A percentile compares a stretch with the other conserved stretches of the same genome.
Conservation (phyloP, 2,888 invertebrate genomes). For the Nebria brevicollis region DNA sequence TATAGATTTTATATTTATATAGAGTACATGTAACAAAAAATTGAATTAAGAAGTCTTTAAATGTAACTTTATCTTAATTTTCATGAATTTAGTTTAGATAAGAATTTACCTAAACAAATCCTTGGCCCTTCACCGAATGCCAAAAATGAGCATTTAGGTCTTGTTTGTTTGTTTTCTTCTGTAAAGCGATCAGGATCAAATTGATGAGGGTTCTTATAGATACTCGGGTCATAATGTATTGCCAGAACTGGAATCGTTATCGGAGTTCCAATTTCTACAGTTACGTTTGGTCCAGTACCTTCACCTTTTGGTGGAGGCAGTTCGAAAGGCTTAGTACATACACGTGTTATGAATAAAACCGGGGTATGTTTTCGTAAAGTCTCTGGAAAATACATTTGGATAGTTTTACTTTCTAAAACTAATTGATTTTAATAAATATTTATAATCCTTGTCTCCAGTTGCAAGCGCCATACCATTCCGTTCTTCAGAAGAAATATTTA, state of each 20-base stretch:
- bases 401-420: not conserved
- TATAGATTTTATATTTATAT: not conserved
- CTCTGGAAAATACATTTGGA: slow-evolving; percentile 51
- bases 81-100: not conserved
- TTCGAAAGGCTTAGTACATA: slow-evolving; percentile 51
- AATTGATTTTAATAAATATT: not conserved
- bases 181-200: slow-evolving; percentile 52
- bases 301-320: slow-evolving; percentile 50
- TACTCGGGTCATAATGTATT: slow-evolving; percentile 50
- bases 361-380: slow-evolving; percentile 55
- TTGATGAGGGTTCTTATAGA: slow-evolving; percentile 49
- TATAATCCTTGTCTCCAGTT: not conserved
- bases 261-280: slow-evolving; percentile 49
- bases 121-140: slow-evolving; percentile 57
- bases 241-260: slow-evolving; percentile 49
- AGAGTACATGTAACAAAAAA: not conserved
- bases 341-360: slow-evolving; percentile 48
- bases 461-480: not conserved
- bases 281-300: slow-evolving; percentile 50
- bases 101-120: slow-evolving; percentile 53
- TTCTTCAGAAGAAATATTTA: not conserved
- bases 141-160: slow-evolving; percentile 53
- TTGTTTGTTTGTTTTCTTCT: slow-evolving; percentile 53
- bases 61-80: no score
- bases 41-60: no score